Evolutionary conservation across 2,113 vertebrate genomes (phyloP).

Genomic region (Myrmophylax atrothorax): DNA sequence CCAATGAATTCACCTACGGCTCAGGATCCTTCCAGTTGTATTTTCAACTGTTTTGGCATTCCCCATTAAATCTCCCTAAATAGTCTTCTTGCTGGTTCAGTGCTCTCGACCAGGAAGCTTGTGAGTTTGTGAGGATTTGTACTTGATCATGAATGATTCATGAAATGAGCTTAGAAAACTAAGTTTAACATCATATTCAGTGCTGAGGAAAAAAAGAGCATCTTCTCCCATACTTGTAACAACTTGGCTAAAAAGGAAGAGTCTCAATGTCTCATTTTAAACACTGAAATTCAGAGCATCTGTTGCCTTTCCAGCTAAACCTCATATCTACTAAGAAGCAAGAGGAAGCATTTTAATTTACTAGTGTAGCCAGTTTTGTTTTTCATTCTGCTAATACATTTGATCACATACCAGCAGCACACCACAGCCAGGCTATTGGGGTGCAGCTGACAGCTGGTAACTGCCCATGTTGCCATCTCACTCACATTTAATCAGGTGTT

Average conservation of each 20-base stretch:
- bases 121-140: slow-evolving; percentile 50
- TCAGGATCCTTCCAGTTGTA: not conserved
- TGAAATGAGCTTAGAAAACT: slow-evolving; percentile 53
- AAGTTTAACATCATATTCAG: slow-evolving; percentile 65
- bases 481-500: not conserved
- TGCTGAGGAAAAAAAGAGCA: slow-evolving; percentile 49
- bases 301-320: slow-evolving; percentile 44
- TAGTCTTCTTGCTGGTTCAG: slow-evolving; percentile 54
- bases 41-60: slow-evolving; percentile 48
- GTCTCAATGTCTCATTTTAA: slow-evolving; percentile 42
- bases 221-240: slow-evolving; percentile 45
- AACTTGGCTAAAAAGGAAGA: slow-evolving; percentile 53
- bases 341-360: slow-evolving; percentile 4
- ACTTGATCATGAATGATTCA: slow-evolving; percentile 70
- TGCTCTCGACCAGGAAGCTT: slow-evolving; percentile 45
- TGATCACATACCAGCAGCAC: not conserved
- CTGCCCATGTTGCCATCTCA: not conserved
- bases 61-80: slow-evolving; percentile 53
- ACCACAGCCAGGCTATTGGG: not conserved
- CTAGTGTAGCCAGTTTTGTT: not conserved
- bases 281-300: slow-evolving; percentile 41
- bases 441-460: not conserved
- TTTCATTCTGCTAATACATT: not conserved
- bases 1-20: slow-evolving; percentile 49
- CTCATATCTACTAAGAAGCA: not conserved